Conservation (phyloP, 2,113 vertebrate species). For the Spilogale gracilis region DNA sequence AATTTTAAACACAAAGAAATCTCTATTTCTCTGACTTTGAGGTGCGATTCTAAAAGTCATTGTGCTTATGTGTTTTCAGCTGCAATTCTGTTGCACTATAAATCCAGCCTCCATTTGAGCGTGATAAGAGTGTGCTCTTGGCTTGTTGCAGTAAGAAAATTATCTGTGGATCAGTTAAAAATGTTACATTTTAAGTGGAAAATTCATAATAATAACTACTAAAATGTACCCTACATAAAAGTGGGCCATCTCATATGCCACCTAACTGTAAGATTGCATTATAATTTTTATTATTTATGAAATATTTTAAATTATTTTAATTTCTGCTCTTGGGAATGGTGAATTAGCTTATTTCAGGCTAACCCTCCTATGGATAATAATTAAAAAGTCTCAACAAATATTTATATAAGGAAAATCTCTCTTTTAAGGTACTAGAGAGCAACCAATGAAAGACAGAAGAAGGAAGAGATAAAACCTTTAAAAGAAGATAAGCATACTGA, state of each 20-base stretch:
- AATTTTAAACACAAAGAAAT: background rate
- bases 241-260: background rate
- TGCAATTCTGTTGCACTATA: background rate
- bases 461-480: background rate
- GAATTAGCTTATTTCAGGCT: background rate
- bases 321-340: background rate
- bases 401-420: background rate
- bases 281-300: background rate
- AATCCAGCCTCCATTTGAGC: background rate
- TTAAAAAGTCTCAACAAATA: background rate
- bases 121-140: background rate
- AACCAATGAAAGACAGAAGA: background rate
- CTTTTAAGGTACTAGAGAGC: background rate
- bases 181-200: background rate
- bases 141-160: background rate
- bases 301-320: background rate
- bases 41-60: background rate
- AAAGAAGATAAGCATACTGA: background rate
- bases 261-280: background rate
- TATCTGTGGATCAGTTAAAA: background rate
- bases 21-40: background rate
- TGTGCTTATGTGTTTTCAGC: background rate
- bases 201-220: background rate
- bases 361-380: background rate
- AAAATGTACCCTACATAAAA: background rate